These are phyloP conservation scores for Chromoteleia sp. DNA, from an alignment of 2,888 invertebrate species.

Conservation along the genomic window DNA sequence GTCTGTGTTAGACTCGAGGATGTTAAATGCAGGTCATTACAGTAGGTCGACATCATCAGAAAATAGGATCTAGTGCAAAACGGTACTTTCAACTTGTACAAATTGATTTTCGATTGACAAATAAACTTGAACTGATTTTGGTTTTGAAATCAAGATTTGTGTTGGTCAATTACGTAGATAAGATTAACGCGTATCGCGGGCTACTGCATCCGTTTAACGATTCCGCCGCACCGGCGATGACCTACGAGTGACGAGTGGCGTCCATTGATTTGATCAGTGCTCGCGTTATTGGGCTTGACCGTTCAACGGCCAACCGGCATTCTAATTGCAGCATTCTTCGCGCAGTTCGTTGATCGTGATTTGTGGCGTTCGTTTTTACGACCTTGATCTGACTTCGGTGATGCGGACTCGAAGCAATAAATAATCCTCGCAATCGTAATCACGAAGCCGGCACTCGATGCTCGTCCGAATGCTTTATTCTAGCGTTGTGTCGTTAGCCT, in stretches of 20 bases:
- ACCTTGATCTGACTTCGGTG: constrained; percentile 29
- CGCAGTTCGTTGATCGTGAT: constrained; percentile 18
- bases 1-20: constrained; percentile 37
- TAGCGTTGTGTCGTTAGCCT: constrained; percentile 54
- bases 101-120: constrained; percentile 60
- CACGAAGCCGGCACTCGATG: constrained; percentile 1
- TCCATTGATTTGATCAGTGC: constrained; percentile 5
- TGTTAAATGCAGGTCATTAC: constrained; percentile 58
- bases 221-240: not conserved
- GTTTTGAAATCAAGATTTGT: constrained; percentile 48
- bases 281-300: not conserved
- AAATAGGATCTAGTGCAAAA: constrained; percentile 58
- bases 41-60: constrained; percentile 41
- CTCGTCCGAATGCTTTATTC: constrained; percentile 4
- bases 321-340: constrained; percentile 22
- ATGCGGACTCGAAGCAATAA: constrained; percentile 7
- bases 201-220: not conserved
- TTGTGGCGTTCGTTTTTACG: constrained; percentile 13
- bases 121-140: constrained; percentile 64
- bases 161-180: constrained; percentile 47
- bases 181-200: constrained; percentile 15
- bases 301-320: constrained; percentile 10
- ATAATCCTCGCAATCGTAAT: not conserved
- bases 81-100: constrained; percentile 63
- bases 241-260: not conserved